These are phyloP conservation scores for Micronisus gabar DNA, from an alignment of 2,113 vertebrate species.

Conservation along the genomic window DNA sequence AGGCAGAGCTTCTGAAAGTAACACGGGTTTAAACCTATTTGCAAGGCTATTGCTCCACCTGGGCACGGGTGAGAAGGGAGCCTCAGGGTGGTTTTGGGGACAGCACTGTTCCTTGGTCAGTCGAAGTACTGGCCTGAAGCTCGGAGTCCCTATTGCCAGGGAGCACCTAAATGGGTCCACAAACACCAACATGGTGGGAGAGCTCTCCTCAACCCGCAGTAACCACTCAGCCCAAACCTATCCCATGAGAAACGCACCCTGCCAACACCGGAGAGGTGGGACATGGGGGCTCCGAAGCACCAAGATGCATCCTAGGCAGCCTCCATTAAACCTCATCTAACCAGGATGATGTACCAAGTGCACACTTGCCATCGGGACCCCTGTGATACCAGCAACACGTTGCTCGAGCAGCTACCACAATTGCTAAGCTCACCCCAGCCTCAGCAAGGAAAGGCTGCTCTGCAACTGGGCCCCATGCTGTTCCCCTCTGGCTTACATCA, in stretches of 20 bases:
- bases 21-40: not conserved
- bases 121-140: not conserved
- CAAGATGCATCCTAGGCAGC: not conserved
- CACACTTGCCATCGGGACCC: fast-evolving
- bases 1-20: not conserved
- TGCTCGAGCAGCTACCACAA: not conserved
- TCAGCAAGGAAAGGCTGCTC: not conserved
- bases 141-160: not conserved
- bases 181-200: fast-evolving
- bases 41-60: not conserved
- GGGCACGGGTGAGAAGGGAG: not conserved
- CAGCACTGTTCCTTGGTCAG: not conserved
- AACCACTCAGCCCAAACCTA: not conserved
- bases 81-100: not conserved
- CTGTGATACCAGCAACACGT: fast-evolving
- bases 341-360: not conserved
- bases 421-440: not conserved
- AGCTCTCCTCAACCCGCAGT: not conserved
- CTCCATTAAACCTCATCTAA: not conserved
- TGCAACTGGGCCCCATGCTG: fast-evolving
- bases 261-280: not conserved
- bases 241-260: fast-evolving
- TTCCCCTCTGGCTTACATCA: not conserved
- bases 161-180: not conserved
- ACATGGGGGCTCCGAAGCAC: fast-evolving